These are phyloP conservation scores for Metaphire vulgaris DNA, from an alignment of 1,140 invertebrate genomes.

Conservation along the genomic window DNA sequence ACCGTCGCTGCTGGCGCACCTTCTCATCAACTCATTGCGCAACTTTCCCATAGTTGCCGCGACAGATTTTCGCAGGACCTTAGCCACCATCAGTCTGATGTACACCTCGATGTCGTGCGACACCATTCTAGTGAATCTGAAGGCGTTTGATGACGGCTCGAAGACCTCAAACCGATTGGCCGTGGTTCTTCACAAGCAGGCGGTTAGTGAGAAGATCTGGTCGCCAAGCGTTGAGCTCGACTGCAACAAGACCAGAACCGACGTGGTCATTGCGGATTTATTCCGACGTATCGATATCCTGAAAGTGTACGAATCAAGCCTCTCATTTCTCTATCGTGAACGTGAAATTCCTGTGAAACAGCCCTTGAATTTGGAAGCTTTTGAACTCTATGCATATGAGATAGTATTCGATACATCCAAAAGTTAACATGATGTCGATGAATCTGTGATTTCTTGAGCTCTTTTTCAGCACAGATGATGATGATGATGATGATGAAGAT, in stretches of 20 bases:
- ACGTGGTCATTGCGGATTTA: background rate
- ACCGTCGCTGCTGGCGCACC: background rate
- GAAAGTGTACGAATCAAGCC: background rate
- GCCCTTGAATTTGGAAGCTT: background rate
- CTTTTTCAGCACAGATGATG: too few species aligned
- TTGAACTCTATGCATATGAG: background rate
- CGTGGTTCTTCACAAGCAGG: background rate
- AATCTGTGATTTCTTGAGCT: too few species aligned
- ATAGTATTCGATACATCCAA: background rate
- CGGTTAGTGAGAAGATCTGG: background rate
- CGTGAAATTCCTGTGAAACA: background rate
- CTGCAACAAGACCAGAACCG: background rate
- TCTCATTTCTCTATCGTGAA: background rate
- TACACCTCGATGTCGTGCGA: background rate
- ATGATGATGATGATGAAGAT: too few species aligned
- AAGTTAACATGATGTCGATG: too few species aligned
- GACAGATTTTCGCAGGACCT: background rate
- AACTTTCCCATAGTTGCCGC: background rate
- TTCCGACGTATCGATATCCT: background rate
- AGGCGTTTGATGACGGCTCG: background rate
- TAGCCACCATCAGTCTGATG: background rate
- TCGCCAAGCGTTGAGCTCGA: background rate
- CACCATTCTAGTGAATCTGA: background rate
- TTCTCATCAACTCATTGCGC: background rate
- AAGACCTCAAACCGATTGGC: background rate